A percentile compares a stretch with the other conserved stretches of the same genome.
Evolutionary conservation across 2,797 vertebrate genomes (phyloP).

Genomic region (Enteromius anoplus): DNA sequence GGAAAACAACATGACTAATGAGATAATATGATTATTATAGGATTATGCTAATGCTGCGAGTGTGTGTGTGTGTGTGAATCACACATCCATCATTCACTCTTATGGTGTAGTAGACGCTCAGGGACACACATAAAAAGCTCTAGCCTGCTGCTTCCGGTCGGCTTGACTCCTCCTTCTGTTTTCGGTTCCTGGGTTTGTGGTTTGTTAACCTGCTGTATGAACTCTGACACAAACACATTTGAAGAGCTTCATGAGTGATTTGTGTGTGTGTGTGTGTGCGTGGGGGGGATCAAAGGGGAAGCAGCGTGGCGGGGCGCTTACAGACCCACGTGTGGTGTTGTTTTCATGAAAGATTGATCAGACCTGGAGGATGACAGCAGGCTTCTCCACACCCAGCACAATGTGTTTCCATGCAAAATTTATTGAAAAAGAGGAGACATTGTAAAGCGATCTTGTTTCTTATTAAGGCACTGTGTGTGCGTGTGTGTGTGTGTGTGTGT

Average conservation of each 20-base stretch:
- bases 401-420: conserved; percentile 97
- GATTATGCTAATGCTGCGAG: conserved; percentile 20
- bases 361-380: conserved; percentile 93
- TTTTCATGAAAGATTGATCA: conserved; percentile 99
- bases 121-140: conserved; percentile 15
- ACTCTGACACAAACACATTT: conserved; percentile 46
- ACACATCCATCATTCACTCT: conserved; percentile 45
- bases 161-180: conserved; percentile 66
- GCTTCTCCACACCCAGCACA: conserved; percentile 85
- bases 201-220: conserved; percentile 73
- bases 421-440: conserved; percentile 87
- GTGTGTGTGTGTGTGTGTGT: neutral
- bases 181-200: conserved; percentile 60
- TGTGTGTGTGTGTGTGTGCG: conserved; percentile 58
- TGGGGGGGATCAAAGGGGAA: conserved; percentile 89
- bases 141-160: conserved; percentile 22
- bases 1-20: conserved; percentile 21
- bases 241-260: conserved; percentile 66
- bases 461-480: conserved; percentile 81
- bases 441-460: conserved; percentile 88
- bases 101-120: too few relatives aligned
- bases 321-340: conserved; percentile 91
- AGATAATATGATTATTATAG: conserved; percentile 30
- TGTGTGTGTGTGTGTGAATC: conserved; percentile 24
- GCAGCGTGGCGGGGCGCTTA: conserved; percentile 87